Base-by-base conservation (phyloP, 2,888 invertebrate species). In the Colostygia pectinataria region DNA sequence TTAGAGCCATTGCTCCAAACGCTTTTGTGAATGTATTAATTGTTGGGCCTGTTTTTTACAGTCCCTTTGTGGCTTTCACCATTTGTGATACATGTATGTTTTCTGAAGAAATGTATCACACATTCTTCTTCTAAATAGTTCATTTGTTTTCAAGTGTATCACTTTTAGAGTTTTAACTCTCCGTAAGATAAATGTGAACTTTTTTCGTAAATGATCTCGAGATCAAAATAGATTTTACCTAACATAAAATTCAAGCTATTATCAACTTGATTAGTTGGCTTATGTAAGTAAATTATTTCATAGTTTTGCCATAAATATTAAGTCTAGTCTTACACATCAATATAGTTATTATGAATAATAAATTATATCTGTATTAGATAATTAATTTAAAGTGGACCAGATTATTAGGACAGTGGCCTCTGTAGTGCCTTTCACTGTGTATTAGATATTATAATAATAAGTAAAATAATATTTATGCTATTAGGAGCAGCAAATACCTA, bases 391-490 rank as follows among this genome's bases (percentile, higher is more conserved):
- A 66, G 74, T 75, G 89, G 89, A 89, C 89, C 89, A 89, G 79
- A 77, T 68, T 62, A 53, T 68, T 81, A 84, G 80, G 70, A 83
- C 77, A 77, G 85, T 80, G 87, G 89, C 89, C 88, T 89, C 71
- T 52, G 85, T 89, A 87, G 89, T 89, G 89, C 89, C 89, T 89
- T 86, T 74, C 56, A 67, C 55, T 57, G 62, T 70, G 63, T 77
- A 68, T 68, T 74, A 70, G 65, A 68, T 67, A 29, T 46, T 40
- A 36, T 44, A 45, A 23, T 44, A 10, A 47, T 47, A 33, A 43
- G 32, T 28, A 42, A n/a, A 37, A 46, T 36, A 14, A 24, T 43
- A 47, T 38, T 32, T 49, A 51, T 44, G 53, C 46, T 52, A 53
- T 36, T 57, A 59, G 78, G 68, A 71, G 78, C 81, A 80, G 78